Base-by-base conservation (phyloP, 1,140 invertebrate genomes). In the Thalassaphorura encarpata region DNA sequence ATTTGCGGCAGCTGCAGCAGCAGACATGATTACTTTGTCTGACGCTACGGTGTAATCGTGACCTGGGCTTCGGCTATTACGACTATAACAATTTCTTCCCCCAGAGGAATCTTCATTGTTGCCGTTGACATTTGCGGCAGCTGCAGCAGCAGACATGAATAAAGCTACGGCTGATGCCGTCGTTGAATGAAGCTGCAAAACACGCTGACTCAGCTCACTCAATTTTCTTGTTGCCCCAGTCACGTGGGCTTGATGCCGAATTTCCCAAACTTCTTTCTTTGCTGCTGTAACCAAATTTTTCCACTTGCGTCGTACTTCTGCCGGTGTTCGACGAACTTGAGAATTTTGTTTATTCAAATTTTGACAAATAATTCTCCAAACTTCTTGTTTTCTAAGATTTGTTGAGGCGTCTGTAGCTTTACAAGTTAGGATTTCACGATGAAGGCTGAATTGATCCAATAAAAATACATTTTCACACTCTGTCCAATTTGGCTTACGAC, bases 191-290 rank as follows among this genome's bases (percentile, higher is more conserved):
- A 65, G 50, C 41, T 62, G 60, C 24, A 65, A 43, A 33, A 65
- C 63, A 28, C 63, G 33, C 39, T 62, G 60, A 50, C 63, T 65
- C 52, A 65, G 52, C 31, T 65, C 63, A 4, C 57, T 60, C 31
- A 65, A 62, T 55, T 62, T 62, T 36, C 58, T 36, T 13, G 40
- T 46, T 39, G 52, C 52, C 21, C 63, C 60, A 31, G 51, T 60
- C n/a, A 61, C 46, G 33, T 65, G 63, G 29, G 60, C 54, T 58
- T 60, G 58, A 40, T 65, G 63, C 18, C 60, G 50, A 28, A 65
- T 59, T 59, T 65, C 63, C 63, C 63, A 65, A 40, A 65, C 52
- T 51, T 65, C 63, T 41, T 64, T 63, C 39, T 65, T 65, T 4
- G 59, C 63, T 39, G 63, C 63, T 2, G 63, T 65, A 8, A 65